Conservation (phyloP, 2,113 vertebrate genomes). For the Psittacara wagleri region DNA sequence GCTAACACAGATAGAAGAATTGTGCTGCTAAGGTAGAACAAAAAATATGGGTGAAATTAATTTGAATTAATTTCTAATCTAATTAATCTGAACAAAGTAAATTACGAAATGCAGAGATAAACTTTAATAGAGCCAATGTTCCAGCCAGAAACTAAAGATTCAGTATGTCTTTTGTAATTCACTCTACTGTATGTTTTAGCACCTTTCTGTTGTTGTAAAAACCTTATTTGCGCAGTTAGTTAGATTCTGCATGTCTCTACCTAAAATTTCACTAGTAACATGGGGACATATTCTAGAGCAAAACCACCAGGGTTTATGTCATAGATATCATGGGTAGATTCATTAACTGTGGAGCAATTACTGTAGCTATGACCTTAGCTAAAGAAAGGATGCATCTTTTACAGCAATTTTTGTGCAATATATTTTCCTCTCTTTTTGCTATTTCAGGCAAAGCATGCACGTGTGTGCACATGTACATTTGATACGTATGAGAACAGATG, state of each 20-base stretch:
- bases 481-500: rapidly evolving
- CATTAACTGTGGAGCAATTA: not conserved
- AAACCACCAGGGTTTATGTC: not conserved
- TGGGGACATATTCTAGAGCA: not conserved
- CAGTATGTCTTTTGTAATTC: not conserved
- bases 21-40: not conserved
- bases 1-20: not conserved
- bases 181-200: not conserved
- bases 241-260: not conserved
- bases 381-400: not conserved
- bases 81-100: not conserved
- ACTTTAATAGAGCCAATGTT: not conserved
- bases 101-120: not conserved
- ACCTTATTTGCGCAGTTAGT: not conserved
- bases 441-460: rapidly evolving
- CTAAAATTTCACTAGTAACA: not conserved
- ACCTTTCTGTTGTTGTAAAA: not conserved
- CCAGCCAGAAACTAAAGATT: not conserved
- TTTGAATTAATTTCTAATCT: not conserved
- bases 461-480: rapidly evolving
- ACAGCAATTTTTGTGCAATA: rapidly evolving
- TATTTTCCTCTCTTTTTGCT: not conserved
- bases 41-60: not conserved
- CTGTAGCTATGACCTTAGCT: not conserved
- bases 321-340: not conserved